phyloP scores from a whole-genome alignment of 2,113 vertebrate species.

The Capreolus pygargus region DNA sequence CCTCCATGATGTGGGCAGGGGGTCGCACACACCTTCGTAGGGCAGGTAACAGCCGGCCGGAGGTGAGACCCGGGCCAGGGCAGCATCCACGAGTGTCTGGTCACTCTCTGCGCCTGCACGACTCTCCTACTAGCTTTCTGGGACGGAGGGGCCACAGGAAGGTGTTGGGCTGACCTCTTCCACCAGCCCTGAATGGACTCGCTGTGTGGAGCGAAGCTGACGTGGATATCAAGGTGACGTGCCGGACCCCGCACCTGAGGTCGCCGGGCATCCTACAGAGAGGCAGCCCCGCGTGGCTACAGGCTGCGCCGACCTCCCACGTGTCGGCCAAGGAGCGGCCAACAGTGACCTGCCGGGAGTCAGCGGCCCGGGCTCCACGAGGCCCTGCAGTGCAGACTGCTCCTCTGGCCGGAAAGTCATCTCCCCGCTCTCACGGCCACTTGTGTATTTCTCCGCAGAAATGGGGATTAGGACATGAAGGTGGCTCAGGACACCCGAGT shows the following conservation, averaged over 20 bases:
- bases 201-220: conserved; percentile 51
- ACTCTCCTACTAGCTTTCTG: background rate
- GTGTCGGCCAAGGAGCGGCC: rapidly evolving
- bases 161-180: rapidly evolving
- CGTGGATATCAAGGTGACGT: conserved; percentile 12
- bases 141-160: rapidly evolving
- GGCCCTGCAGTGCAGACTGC: conserved; percentile 40
- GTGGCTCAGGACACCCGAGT: rapidly evolving
- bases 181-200: conserved; percentile 54
- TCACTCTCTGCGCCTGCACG: rapidly evolving
- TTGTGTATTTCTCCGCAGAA: background rate
- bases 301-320: background rate
- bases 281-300: background rate
- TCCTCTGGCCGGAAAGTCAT: conserved; percentile 46
- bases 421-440: background rate
- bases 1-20: background rate
- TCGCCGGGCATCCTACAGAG: background rate
- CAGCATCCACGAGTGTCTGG: rapidly evolving
- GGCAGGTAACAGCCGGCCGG: rapidly evolving
- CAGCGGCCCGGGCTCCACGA: background rate
- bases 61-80: rapidly evolving
- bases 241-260: conserved; percentile 23
- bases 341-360: rapidly evolving
- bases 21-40: rapidly evolving
- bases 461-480: background rate